Base-by-base conservation (phyloP, 2,797 vertebrate species). In the Falco rusticolus region DNA sequence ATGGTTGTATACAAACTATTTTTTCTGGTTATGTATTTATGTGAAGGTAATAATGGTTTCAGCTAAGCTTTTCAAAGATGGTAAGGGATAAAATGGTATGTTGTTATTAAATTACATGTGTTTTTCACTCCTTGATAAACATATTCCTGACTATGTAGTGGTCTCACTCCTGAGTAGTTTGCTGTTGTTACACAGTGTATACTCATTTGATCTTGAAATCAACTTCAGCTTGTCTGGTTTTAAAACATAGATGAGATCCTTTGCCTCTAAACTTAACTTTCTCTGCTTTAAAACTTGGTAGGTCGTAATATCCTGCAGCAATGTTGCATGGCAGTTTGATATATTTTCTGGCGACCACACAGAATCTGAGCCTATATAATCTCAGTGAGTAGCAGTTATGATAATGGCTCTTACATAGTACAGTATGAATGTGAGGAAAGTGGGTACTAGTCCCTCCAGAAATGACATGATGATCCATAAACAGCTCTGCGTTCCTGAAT, bases 61-160 rank as follows among this genome's bases (percentile, higher is more conserved):
- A 50, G 28, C 20, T 80, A 31, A 57, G 16, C 25, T 48, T 79
- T 75, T 43, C 48, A 17, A 5, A 63, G 68, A 41, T 18, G 22
- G 18, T 33, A 81, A 59, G 15, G n/a, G 69, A 47, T 45, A 9
- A 50, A 19, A 28, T 7, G 13, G 37, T n/a, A 18, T n/a, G 21
- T 7, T 78, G 1, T 9, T 84, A 3, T 15, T 81, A 28, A 61
- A 21, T 47, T 39, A 6, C 31, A 1, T 45, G 33, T 66, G 13
- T 10, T 25, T 86, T 83, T 45, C 21, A 53, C 8, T 87, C n/a
- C 43, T 41, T 87, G 43, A n/a, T 43, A 59, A 0, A 51, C 1
- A 0, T 57, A 29, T 18, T 26, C 48, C 29, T 33, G 13, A 18
- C 25, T 39, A 4, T 0, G 0, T 16, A 28, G 26, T 33, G 45